Evolutionary conservation across 2,888 invertebrate genomes (phyloP).

Genomic region (Dryadula phaetusa): DNA sequence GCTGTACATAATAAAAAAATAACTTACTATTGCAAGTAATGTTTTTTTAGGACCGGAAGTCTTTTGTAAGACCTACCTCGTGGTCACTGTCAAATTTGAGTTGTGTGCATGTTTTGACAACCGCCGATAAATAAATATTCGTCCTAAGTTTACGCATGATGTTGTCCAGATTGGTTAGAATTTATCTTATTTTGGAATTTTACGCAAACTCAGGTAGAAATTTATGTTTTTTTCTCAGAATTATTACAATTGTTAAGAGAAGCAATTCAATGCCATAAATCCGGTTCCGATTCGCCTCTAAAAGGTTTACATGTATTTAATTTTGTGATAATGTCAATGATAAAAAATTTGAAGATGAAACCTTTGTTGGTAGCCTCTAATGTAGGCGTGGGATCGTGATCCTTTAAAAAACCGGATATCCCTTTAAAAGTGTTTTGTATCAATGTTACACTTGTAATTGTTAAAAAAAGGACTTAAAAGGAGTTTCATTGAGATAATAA

Average conservation of each 20-base stretch:
- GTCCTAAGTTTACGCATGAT: constrained; percentile 50
- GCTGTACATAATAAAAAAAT: not conserved
- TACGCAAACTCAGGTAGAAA: constrained; percentile 60
- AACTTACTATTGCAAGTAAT: constrained; percentile 48
- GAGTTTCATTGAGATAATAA: constrained; percentile 12
- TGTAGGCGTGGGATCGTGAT: constrained; percentile 68
- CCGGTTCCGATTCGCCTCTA: constrained; percentile 36
- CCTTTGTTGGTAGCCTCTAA: constrained; percentile 45
- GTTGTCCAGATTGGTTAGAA: constrained; percentile 49
- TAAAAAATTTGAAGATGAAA: constrained; percentile 40
- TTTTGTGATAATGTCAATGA: constrained; percentile 57
- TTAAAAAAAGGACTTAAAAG: constrained; percentile 30
- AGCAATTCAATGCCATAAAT: constrained; percentile 38
- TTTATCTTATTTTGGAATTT: constrained; percentile 45
- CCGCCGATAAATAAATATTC: constrained; percentile 53
- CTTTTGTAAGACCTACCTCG: constrained; percentile 62
- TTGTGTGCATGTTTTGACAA: constrained; percentile 72
- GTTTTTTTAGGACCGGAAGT: constrained; percentile 66
- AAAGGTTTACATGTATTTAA: constrained; percentile 57
- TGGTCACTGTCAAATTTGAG: constrained; percentile 69
- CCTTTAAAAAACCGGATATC: constrained; percentile 74
- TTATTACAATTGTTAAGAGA: constrained; percentile 44
- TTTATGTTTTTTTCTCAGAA: constrained; percentile 35
- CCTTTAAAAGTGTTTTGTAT: constrained; percentile 54
- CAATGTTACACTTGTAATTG: constrained; percentile 56